These are phyloP conservation scores for Cyclina sinensis DNA, from an alignment of 1,140 invertebrate genomes.

Conservation along the genomic window DNA sequence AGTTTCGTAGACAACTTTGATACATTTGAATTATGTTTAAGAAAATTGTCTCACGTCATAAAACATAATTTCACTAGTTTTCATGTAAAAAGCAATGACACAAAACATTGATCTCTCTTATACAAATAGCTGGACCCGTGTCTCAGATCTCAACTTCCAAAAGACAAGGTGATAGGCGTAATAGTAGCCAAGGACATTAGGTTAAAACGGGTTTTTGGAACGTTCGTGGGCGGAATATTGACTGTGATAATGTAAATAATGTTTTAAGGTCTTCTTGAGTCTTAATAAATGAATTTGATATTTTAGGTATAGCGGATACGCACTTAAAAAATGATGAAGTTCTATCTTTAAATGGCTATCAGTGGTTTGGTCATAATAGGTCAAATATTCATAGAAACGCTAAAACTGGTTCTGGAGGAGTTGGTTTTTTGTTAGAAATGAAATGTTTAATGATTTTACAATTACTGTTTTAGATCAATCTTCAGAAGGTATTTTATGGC, in stretches of 20 bases:
- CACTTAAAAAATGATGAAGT: conserved; percentile 34
- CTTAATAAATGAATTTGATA: conserved; percentile 20
- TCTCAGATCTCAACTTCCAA: too few species aligned
- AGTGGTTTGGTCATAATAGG: conserved; percentile 57
- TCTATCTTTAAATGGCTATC: conserved; percentile 29
- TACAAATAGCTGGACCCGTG: too few species aligned
- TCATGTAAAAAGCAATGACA: too few species aligned
- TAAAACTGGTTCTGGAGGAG: conserved; percentile 54
- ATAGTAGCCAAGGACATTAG: too few species aligned
- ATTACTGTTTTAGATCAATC: conserved; percentile 36
- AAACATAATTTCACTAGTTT: too few species aligned
- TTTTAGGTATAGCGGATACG: conserved; percentile 61
- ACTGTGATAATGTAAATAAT: conserved; percentile 16
- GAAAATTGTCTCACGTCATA: too few species aligned
- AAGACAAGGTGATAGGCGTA: too few species aligned
- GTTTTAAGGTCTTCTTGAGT: conserved; percentile 30
- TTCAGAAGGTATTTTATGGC: conserved; percentile 59
- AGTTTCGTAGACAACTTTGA: too few species aligned
- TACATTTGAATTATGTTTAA: too few species aligned
- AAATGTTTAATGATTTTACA: conserved; percentile 7
- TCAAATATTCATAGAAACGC: conserved; percentile 41
- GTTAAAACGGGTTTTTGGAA: conserved; percentile 55
- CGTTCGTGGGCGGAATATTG: conserved; percentile 15
- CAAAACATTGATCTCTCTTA: too few species aligned
- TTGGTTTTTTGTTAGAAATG: conserved; percentile 45